Evolutionary conservation across 2,888 invertebrate genomes (phyloP).

Genomic region (Laothoe populi): DNA sequence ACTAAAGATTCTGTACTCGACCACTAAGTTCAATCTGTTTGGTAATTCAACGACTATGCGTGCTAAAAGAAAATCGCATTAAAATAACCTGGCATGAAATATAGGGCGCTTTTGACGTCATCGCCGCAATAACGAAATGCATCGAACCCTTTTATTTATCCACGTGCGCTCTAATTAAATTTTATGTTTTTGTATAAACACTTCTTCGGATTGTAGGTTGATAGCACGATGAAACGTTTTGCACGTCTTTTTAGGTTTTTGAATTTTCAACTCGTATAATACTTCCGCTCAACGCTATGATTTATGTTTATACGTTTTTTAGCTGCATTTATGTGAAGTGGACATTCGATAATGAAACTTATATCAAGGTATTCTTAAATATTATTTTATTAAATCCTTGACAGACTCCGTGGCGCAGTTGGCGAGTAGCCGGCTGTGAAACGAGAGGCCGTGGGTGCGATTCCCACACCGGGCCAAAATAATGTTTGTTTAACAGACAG

Average conservation of each 20-base stretch:
- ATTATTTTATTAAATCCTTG: too few species aligned
- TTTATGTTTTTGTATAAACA: slow-evolving; percentile 41
- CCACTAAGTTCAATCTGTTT: background rate
- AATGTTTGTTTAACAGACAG: too few species aligned
- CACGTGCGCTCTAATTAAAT: slow-evolving; percentile 62
- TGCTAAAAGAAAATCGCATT: slow-evolving; percentile 39
- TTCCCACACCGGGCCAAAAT: too few species aligned
- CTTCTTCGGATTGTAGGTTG: slow-evolving; percentile 5
- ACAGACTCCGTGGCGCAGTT: too few species aligned
- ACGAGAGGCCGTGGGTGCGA: too few species aligned
- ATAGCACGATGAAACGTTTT: background rate
- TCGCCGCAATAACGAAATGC: slow-evolving; percentile 59
- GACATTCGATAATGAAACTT: too few species aligned
- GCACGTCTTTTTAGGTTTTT: background rate
- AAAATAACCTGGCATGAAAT: slow-evolving; percentile 54
- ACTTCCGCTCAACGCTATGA: background rate
- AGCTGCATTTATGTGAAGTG: background rate
- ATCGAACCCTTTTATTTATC: slow-evolving; percentile 57
- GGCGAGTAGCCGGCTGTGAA: too few species aligned
- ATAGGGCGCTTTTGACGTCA: slow-evolving; percentile 73
- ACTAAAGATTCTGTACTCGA: too few species aligned
- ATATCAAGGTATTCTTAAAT: too few species aligned
- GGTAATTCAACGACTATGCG: slow-evolving; percentile 26
- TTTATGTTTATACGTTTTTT: background rate
- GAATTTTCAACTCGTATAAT: background rate